Evolutionary conservation across 1,140 invertebrate genomes (phyloP).

Genomic region (Bombus confusus): DNA sequence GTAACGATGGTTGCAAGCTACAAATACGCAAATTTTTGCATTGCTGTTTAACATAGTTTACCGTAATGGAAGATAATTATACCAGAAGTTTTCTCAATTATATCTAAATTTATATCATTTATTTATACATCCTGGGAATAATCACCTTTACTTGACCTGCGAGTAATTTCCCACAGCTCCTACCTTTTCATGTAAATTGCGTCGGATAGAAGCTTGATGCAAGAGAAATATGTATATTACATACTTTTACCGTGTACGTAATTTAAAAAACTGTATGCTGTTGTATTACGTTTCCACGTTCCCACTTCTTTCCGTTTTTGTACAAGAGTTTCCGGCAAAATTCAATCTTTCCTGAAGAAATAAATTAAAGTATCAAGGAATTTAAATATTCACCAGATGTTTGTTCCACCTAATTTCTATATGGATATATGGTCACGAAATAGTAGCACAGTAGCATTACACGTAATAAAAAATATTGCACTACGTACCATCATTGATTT

Average conservation of each 20-base stretch:
- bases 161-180: slow-evolving; percentile 4
- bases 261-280: background rate
- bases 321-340: background rate
- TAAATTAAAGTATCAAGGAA: no score
- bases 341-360: no score
- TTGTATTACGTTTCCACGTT: background rate
- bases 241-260: background rate
- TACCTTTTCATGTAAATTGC: background rate
- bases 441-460: no score
- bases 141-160: background rate
- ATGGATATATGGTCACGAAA: no score
- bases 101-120: slow-evolving; percentile 7
- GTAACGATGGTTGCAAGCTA: background rate
- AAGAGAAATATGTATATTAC: background rate
- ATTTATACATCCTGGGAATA: background rate
- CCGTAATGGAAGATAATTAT: slow-evolving; percentile 8
- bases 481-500: background rate
- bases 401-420: no score
- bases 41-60: background rate
- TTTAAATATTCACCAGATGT: no score
- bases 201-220: background rate
- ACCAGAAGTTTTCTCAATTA: background rate
- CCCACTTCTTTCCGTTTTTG: background rate
- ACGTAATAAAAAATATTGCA: background rate
- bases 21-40: background rate